Conservation (phyloP, 1,140 invertebrate species). For the Archivesica marissinica region DNA sequence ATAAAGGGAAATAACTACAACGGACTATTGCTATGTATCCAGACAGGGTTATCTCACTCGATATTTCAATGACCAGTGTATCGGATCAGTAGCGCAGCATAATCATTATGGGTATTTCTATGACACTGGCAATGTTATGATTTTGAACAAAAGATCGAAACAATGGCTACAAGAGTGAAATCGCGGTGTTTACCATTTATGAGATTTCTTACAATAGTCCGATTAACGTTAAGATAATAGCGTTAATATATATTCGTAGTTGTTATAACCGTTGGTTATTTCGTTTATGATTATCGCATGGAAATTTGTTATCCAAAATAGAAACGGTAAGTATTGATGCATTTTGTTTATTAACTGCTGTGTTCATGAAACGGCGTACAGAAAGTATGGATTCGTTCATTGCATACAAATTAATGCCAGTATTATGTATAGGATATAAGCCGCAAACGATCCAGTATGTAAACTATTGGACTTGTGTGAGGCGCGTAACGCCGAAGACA, state of each 20-base stretch:
- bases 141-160: slow-evolving; percentile 30
- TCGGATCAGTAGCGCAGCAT: neutral
- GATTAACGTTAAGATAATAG: slow-evolving; percentile 16
- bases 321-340: neutral
- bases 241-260: neutral
- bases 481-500: no score
- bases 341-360: neutral
- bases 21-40: no score
- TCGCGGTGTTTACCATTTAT: slow-evolving; percentile 20
- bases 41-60: no score
- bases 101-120: slow-evolving; percentile 18
- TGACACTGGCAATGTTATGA: slow-evolving; percentile 24
- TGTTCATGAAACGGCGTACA: no score
- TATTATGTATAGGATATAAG: no score
- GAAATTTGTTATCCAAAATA: slow-evolving; percentile 30
- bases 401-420: no score
- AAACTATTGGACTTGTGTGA: no score
- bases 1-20: no score
- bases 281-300: neutral
- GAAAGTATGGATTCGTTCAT: no score
- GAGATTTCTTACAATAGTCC: neutral
- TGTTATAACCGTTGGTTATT: neutral
- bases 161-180: slow-evolving; percentile 26
- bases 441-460: no score
- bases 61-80: no score